Evolutionary conservation across 2,113 vertebrate species (phyloP).

Genomic region (Propithecus coquereli): DNA sequence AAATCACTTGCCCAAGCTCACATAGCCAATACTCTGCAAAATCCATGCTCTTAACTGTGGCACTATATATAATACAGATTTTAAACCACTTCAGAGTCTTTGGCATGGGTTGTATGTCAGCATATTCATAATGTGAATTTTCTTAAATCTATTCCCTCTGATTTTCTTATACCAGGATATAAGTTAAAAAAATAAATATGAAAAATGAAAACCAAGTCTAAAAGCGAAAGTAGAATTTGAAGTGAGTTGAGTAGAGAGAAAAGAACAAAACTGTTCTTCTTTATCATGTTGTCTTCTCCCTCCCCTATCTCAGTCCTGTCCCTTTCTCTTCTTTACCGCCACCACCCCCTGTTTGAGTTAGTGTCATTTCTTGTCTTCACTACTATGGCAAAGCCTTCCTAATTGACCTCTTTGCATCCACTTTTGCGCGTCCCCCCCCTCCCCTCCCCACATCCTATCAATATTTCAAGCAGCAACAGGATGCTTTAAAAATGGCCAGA

Average conservation of each 20-base stretch:
- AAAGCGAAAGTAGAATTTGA: slow-evolving; percentile 36
- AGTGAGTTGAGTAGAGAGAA: neutral
- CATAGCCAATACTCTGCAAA: neutral
- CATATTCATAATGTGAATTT: neutral
- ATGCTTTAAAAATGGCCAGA: neutral
- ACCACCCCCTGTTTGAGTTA: neutral
- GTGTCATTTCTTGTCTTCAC: neutral
- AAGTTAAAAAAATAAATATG: slow-evolving; percentile 42
- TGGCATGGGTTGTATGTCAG: neutral
- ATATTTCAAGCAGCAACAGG: neutral
- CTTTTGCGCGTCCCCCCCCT: neutral
- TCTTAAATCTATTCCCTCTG: neutral
- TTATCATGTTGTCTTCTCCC: neutral
- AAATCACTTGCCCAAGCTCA: neutral
- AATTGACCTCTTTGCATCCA: too few species aligned
- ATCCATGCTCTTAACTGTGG: neutral
- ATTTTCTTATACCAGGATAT: neutral
- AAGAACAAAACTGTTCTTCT: neutral
- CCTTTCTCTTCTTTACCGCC: neutral
- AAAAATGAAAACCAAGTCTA: neutral
- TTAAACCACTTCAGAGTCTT: neutral
- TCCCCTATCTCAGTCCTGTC: neutral
- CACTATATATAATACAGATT: neutral
- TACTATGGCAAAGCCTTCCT: neutral
- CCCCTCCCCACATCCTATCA: neutral